These are phyloP conservation scores for Oryzias curvinotus DNA, from an alignment of 2,113 vertebrate species.

Conservation along the genomic window DNA sequence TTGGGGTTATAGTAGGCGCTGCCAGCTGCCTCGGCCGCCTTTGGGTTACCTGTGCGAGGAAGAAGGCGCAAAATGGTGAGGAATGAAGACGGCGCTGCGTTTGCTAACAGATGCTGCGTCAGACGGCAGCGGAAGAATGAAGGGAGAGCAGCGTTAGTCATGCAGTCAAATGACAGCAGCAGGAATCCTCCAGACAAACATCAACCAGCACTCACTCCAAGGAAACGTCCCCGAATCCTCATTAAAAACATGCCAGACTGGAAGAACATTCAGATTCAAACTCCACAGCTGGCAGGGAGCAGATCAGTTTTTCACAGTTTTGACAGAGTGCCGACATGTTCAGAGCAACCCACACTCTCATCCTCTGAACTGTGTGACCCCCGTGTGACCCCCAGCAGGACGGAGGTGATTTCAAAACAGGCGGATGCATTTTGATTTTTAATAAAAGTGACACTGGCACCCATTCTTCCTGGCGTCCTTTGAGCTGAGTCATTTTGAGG, in stretches of 20 bases:
- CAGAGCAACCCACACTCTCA: neutral
- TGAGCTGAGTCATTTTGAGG: constrained; percentile 58
- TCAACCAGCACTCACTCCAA: constrained; percentile 5
- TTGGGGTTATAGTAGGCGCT: constrained; percentile 89
- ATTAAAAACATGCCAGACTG: neutral
- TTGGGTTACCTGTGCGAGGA: constrained; percentile 73
- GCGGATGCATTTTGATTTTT: constrained; percentile 25
- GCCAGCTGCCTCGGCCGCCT: constrained; percentile 85
- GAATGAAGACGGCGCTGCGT: constrained; percentile 12
- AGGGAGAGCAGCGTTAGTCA: constrained; percentile 19
- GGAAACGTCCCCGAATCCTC: constrained; percentile 1
- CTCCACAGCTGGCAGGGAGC: neutral
- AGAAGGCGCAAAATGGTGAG: constrained; percentile 1
- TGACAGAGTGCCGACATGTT: neutral
- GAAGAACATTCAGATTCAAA: neutral
- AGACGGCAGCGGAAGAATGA: constrained; percentile 7
- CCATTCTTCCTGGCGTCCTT: constrained; percentile 7
- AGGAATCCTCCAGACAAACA: constrained; percentile 21
- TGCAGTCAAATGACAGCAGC: constrained; percentile 29
- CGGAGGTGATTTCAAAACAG: neutral
- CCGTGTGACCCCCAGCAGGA: neutral
- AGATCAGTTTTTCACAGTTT: constrained; percentile 27
- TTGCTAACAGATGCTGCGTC: constrained; percentile 25
- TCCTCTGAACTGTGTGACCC: neutral
- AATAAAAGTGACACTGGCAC: constrained; percentile 44